Evolutionary conservation across 2,113 vertebrate genomes (phyloP).

Genomic region (Tapirus terrestris): DNA sequence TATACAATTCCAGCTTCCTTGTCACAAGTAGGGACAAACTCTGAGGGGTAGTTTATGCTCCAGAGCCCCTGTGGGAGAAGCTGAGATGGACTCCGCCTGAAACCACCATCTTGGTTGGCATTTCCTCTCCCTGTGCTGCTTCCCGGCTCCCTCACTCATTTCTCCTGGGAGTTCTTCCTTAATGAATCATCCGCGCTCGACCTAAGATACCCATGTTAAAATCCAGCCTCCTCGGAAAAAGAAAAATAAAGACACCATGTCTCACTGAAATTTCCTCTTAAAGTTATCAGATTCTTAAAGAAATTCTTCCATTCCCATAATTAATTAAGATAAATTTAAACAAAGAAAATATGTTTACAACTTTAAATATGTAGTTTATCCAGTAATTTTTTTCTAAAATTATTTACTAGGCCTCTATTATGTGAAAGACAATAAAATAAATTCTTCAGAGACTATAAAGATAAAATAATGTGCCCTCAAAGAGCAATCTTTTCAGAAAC

Average conservation of each 20-base stretch:
- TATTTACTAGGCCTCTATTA: background rate
- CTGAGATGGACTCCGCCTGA: background rate
- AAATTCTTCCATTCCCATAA: background rate
- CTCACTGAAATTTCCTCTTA: background rate
- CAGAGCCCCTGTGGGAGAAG: background rate
- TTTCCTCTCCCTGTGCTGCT: background rate
- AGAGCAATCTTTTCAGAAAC: background rate
- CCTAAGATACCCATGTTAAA: background rate
- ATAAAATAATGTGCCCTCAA: background rate
- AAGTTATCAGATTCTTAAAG: background rate
- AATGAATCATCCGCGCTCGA: background rate
- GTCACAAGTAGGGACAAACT: background rate
- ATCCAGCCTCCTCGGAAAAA: background rate
- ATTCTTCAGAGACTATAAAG: background rate
- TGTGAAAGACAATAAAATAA: background rate
- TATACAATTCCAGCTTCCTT: background rate
- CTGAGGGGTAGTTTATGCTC: too few species aligned
- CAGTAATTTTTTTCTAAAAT: background rate
- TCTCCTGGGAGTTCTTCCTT: background rate
- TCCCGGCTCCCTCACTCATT: rapidly evolving
- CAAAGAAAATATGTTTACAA: background rate
- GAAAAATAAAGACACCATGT: background rate
- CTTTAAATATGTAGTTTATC: background rate
- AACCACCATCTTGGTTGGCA: background rate
- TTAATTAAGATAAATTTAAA: background rate